Evolutionary conservation across 2,113 vertebrate species (phyloP).

Genomic region (Struthidea cinerea): DNA sequence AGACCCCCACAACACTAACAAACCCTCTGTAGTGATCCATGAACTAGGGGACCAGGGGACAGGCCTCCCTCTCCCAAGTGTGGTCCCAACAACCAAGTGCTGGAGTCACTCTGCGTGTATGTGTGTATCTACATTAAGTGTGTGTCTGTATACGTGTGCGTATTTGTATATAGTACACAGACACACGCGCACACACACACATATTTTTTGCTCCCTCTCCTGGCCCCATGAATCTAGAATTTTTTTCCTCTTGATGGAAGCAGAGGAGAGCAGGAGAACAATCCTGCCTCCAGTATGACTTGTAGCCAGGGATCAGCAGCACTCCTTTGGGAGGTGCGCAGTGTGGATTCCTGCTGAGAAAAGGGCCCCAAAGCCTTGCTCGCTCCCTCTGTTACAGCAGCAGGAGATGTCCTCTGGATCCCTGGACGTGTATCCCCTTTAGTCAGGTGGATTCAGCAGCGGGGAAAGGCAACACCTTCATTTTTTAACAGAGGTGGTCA

Average conservation of each 20-base stretch:
- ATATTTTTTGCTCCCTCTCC: slow-evolving; percentile 33
- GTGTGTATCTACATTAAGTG: background rate
- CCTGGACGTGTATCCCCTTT: rapidly evolving
- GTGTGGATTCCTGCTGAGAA: background rate
- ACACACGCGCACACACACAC: background rate
- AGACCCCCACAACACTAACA: background rate
- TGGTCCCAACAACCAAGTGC: background rate
- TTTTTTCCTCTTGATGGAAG: background rate
- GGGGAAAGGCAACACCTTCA: background rate
- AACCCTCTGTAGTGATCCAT: background rate
- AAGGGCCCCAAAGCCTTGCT: background rate
- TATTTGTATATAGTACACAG: background rate
- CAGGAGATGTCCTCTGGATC: background rate
- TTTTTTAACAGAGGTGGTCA: background rate
- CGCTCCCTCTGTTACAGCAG: rapidly evolving
- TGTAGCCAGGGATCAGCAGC: background rate
- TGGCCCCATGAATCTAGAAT: background rate
- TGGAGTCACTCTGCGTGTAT: background rate
- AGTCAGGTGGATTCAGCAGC: rapidly evolving
- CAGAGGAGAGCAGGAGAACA: background rate
- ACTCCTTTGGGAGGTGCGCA: background rate
- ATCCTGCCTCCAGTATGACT: background rate
- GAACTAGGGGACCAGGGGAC: background rate
- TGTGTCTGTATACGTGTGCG: background rate
- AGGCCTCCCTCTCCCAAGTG: background rate